These are phyloP conservation scores for Coelinius sp. DNA, from an alignment of 2,888 invertebrate species.

Conservation along the genomic window DNA sequence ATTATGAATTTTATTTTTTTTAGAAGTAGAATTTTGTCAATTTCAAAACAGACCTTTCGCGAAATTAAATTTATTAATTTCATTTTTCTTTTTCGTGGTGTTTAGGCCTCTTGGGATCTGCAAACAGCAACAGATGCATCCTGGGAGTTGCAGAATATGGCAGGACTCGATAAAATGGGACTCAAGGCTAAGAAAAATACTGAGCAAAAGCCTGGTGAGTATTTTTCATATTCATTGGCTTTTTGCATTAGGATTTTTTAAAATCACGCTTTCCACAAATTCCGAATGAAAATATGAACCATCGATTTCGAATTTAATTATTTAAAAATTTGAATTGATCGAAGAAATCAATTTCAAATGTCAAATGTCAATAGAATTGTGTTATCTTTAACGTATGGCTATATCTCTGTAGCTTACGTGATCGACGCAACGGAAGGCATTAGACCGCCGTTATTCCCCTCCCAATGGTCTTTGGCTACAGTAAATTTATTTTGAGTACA, in stretches of 20 bases:
- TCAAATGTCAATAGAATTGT: background rate
- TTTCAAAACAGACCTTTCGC: too few relatives aligned
- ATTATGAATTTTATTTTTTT: constrained; percentile 68
- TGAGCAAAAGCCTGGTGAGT: constrained; percentile 53
- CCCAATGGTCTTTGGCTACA: background rate
- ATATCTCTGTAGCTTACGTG: background rate
- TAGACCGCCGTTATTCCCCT: background rate
- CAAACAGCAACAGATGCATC: constrained; percentile 54
- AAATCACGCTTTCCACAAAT: too few relatives aligned
- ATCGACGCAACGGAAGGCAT: background rate
- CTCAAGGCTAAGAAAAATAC: constrained; percentile 54
- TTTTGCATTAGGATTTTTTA: too few relatives aligned
- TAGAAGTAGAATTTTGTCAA: background rate
- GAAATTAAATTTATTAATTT: background rate
- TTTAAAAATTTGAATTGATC: background rate
- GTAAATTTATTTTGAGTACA: constrained; percentile 21
- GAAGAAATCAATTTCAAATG: background rate
- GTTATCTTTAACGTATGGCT: background rate
- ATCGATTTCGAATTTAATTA: background rate
- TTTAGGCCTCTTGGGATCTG: constrained; percentile 77
- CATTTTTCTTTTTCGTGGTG: constrained; percentile 44
- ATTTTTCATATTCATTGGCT: too few relatives aligned
- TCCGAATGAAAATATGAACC: background rate
- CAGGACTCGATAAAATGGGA: constrained; percentile 77
- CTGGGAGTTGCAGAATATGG: constrained; percentile 74